Percentiles rank a stretch among this genome's conserved stretches.
Conservation (phyloP, 2,797 vertebrate genomes). For the Darevskia mixta region DNA sequence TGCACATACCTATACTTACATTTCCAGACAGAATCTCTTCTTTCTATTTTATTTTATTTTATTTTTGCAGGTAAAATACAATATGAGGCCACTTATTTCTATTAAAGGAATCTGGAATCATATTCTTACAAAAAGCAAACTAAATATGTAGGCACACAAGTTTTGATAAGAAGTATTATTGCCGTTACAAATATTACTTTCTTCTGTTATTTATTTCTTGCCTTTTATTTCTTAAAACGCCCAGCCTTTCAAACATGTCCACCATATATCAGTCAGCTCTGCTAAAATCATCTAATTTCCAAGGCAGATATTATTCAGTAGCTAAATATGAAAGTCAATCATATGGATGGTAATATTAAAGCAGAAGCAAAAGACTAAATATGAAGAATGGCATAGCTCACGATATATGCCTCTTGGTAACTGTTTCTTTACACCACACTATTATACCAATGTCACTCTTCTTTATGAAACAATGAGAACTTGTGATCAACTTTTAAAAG, state of each 20-base stretch:
- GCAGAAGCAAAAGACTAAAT: not conserved
- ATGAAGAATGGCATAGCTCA: not conserved
- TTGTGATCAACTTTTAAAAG: not conserved
- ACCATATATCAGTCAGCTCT: not conserved
- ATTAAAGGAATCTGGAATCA: not conserved
- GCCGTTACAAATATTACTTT: not conserved
- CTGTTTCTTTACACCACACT: not conserved
- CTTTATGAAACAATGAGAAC: not conserved
- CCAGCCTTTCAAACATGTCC: not conserved
- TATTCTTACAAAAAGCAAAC: slow-evolving; percentile 13
- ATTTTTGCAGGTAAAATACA: not conserved
- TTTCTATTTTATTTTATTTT: not conserved
- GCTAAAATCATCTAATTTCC: not conserved
- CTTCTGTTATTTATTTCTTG: not conserved
- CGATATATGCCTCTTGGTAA: not conserved
- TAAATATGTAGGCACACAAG: not conserved
- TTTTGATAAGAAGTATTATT: not conserved
- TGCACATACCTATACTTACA: not conserved
- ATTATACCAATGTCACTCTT: not conserved
- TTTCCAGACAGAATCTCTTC: slow-evolving; percentile 2
- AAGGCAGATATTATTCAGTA: not conserved
- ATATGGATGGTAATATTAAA: not conserved
- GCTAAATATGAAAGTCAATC: not conserved
- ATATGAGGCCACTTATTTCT: not conserved
- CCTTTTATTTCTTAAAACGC: not conserved